Conservation (phyloP, 2,888 invertebrate species). For the Druceiella hillmani region DNA sequence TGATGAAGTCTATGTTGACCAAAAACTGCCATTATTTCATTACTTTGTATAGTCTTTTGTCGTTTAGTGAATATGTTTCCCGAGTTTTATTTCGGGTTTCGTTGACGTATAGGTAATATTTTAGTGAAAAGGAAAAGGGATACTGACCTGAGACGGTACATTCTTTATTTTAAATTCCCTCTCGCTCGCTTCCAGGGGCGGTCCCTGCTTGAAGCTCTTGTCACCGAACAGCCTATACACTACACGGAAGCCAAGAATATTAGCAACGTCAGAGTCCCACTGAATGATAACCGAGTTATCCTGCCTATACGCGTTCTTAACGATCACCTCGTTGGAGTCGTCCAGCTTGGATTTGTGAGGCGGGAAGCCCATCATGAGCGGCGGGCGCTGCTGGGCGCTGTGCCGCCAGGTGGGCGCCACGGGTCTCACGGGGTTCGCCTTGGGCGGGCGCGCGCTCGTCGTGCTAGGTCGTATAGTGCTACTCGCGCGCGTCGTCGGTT, state of each 20-base stretch:
- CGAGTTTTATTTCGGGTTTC: no score
- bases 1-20: no score
- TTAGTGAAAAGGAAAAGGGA: no score
- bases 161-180: slow-evolving; percentile 91
- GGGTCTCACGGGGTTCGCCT: slow-evolving; percentile 34
- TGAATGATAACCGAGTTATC: slow-evolving; percentile 85
- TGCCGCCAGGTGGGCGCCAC: slow-evolving; percentile 46
- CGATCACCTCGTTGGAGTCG: slow-evolving; percentile 71
- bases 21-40: no score
- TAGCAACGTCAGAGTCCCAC: slow-evolving; percentile 85
- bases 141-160: slow-evolving; percentile 75
- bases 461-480: slow-evolving; percentile 27
- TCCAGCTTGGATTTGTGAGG: slow-evolving; percentile 59
- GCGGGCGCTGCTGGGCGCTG: slow-evolving; percentile 58
- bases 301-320: slow-evolving; percentile 79
- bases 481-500: slow-evolving; percentile 30
- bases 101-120: no score
- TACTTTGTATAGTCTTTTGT: no score
- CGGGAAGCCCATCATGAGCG: slow-evolving; percentile 66
- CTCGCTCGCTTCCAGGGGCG: slow-evolving; percentile 83
- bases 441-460: slow-evolving; percentile 23
- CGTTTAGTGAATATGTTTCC: no score
- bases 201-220: slow-evolving; percentile 84
- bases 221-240: slow-evolving; percentile 88
- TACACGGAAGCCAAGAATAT: slow-evolving; percentile 84